Conservation (phyloP, 2,888 invertebrate genomes). For the Drosophila prostipennis region DNA sequence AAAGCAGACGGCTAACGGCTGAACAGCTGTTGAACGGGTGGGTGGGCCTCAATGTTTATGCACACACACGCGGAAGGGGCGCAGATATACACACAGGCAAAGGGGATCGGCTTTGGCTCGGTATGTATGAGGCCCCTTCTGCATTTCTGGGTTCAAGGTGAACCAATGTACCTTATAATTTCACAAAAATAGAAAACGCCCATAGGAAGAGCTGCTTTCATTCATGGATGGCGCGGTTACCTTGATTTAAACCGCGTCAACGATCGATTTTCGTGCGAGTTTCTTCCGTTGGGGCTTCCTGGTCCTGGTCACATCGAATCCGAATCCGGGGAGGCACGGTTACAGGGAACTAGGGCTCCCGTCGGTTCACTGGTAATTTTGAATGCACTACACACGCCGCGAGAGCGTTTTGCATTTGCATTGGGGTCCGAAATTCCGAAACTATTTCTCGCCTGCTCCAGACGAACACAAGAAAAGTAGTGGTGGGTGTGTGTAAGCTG, state of each 20-base stretch:
- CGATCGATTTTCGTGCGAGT: conserved; percentile 33
- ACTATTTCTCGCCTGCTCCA: too few relatives aligned
- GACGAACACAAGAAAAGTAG: too few relatives aligned
- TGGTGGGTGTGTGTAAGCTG: too few relatives aligned
- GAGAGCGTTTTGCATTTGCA: conserved; percentile 59
- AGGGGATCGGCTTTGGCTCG: conserved; percentile 1
- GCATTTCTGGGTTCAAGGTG: conserved; percentile 39
- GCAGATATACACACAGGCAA: conserved; percentile 9
- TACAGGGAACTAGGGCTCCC: background rate
- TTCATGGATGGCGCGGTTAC: conserved; percentile 31
- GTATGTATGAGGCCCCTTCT: conserved; percentile 7
- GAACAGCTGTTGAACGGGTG: conserved; percentile 30
- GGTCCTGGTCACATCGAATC: conserved; percentile 4
- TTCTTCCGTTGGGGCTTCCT: background rate
- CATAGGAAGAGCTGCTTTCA: conserved; percentile 10
- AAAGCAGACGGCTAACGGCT: conserved; percentile 3
- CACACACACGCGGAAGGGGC: conserved; percentile 24
- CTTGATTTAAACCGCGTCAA: conserved; percentile 21
- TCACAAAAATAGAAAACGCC: background rate
- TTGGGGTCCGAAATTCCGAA: conserved; percentile 47
- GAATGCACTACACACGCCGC: conserved; percentile 46
- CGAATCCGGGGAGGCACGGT: background rate
- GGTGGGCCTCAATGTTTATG: conserved; percentile 31
- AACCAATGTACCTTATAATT: conserved; percentile 3
- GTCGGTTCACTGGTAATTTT: conserved; percentile 26